A percentile compares a stretch with the other conserved stretches of the same genome.
These are phyloP conservation scores for Omphaloscelis lunosa DNA, from an alignment of 2,888 invertebrate genomes.

Conservation along the genomic window DNA sequence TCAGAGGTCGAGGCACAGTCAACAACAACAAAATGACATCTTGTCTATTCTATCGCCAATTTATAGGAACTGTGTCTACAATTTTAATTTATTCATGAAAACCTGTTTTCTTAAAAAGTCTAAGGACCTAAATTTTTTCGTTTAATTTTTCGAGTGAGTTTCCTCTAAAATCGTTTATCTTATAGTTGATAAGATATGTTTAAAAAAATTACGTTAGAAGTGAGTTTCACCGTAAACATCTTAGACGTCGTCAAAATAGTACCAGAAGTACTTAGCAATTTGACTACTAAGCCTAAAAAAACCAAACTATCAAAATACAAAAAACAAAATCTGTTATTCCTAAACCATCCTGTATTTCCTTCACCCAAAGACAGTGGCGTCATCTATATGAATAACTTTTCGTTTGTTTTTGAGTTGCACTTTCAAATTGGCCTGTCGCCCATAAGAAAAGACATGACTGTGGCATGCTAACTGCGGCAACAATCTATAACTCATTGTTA, in stretches of 20 bases:
- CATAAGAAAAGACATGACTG: constrained; percentile 52
- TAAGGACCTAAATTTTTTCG: background rate
- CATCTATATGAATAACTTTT: constrained; percentile 41
- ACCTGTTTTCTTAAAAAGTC: constrained; percentile 22
- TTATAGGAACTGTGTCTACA: constrained; percentile 19
- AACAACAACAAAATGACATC: constrained; percentile 53
- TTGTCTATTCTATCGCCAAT: constrained; percentile 33
- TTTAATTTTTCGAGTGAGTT: constrained; percentile 29
- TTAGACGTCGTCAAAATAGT: too few species aligned
- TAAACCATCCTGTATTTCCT: constrained; percentile 32
- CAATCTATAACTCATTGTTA: constrained; percentile 53
- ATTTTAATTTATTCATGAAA: constrained; percentile 47
- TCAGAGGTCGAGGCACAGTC: constrained; percentile 32
- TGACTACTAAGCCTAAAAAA: too few species aligned
- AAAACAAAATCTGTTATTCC: too few species aligned
- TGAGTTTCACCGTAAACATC: too few species aligned
- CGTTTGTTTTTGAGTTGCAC: constrained; percentile 69
- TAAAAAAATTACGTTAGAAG: background rate
- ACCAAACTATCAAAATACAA: too few species aligned
- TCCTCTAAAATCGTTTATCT: constrained; percentile 30
- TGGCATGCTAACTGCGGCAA: constrained; percentile 44
- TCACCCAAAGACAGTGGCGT: constrained; percentile 35
- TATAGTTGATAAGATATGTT: constrained; percentile 33
- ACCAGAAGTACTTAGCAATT: too few species aligned
- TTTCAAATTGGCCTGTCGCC: constrained; percentile 70